Evolutionary conservation across 2,113 vertebrate species (phyloP), one percentile per base, ranked within the genome.

Genomic region (Epinephelus cyanopodus): DNA sequence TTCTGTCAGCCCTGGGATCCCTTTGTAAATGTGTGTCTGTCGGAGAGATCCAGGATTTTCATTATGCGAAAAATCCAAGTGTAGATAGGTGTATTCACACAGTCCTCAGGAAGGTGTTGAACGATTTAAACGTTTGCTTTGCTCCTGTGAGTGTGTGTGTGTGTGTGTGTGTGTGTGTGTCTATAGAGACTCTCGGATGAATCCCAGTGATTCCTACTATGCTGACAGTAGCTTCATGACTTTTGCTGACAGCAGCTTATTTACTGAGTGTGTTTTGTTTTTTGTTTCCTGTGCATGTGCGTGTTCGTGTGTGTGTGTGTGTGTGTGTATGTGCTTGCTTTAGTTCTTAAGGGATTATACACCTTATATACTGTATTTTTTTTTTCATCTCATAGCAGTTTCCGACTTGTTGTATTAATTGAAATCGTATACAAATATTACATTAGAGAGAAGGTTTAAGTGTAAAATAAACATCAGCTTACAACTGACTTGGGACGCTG

Each of bases 221-320:
- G 82, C 82, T 90, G 86, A 85, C 88, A 81, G 42, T 56, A 85
- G 81, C 78, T 85, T 73, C 42, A 85, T 79, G 58, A 75, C 60
- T 75, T 88, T 82, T 75, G 81, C 86, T 87, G 84, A 83, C 56
- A 70, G 56, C 58, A 83, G 73, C 21, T 63, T 87, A 76, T 90
- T 67, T 79, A 69, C 25, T 17, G 29, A 27, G 37, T 57, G 1
- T 65, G 1, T 81, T 62, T 53, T 62, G 23, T 25, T 52, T 11
- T 45, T 76, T 25, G n/a, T 64, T 13, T 57, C 3, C 2, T 21
- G 14, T 48, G 3, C 15, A 3, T 48, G 14, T 48, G 3, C 17
- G 13, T 48, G 1, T 47, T 12, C 13, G 1, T 47, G 47, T 48
- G 47, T 48, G 47, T 48, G 47, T 14, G 47, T 15, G 45, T 47